Conservation (phyloP, 2,888 invertebrate species). For the Nebria salina region DNA sequence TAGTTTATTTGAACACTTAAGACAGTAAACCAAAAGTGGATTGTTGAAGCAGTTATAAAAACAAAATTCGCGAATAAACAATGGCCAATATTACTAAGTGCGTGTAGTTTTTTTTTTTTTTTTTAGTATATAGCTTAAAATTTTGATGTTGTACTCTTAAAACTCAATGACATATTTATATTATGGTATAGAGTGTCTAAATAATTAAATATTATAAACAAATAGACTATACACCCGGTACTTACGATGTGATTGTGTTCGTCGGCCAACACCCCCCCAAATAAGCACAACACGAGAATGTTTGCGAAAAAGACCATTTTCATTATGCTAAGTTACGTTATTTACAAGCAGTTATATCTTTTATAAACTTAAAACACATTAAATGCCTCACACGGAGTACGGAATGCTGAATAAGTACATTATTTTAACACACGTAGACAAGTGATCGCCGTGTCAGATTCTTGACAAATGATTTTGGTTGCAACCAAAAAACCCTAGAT, state of each 20-base stretch:
- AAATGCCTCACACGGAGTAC: conserved; percentile 28
- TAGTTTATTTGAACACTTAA: no score
- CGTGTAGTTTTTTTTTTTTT: not conserved
- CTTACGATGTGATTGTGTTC: conserved; percentile 84
- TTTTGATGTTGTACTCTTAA: not conserved
- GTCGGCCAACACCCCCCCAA: conserved; percentile 69
- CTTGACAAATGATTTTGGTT: conserved; percentile 35
- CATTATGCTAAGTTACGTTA: conserved; percentile 30
- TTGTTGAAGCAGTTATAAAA: no score
- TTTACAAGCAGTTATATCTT: conserved; percentile 42
- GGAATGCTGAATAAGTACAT: conserved; percentile 49
- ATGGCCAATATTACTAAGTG: no score
- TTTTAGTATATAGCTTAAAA: not conserved
- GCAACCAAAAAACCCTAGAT: conserved; percentile 27
- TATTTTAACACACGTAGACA: conserved; percentile 54
- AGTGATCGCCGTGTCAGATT: conserved; percentile 44
- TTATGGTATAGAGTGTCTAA: not conserved
- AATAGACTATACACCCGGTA: conserved; percentile 52
- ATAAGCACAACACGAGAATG: conserved; percentile 51
- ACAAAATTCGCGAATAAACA: no score
- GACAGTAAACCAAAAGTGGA: no score
- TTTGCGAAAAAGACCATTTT: conserved; percentile 48
- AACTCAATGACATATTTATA: not conserved
- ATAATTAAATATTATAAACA: not conserved
- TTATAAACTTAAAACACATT: conserved; percentile 32